phyloP scores from a whole-genome alignment of 2,888 invertebrate genomes.

The Esperia sulphurella region DNA sequence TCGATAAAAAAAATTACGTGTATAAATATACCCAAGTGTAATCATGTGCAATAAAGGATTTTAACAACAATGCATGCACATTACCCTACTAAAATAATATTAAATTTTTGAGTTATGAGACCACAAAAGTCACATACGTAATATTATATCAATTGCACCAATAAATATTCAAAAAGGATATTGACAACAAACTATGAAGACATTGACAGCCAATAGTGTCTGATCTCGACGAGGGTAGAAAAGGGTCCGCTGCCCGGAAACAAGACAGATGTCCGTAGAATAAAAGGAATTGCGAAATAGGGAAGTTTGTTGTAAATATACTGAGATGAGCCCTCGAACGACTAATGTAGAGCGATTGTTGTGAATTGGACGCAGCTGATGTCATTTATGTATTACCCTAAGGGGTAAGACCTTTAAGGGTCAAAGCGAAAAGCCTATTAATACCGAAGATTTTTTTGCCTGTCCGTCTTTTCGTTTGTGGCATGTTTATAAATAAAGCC shows the following conservation, averaged over 20 bases:
- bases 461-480: no score
- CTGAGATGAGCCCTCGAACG: background rate
- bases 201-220: conserved; percentile 63
- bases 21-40: no score
- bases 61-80: no score
- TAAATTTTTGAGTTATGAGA: no score
- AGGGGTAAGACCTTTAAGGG: no score
- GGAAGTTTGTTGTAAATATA: conserved; percentile 31
- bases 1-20: no score
- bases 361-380: conserved; percentile 2
- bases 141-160: conserved; percentile 10
- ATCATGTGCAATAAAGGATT: no score
- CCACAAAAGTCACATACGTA: background rate
- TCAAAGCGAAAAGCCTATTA: no score
- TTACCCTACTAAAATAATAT: no score
- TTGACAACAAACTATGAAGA: conserved; percentile 57
- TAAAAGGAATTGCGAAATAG: conserved; percentile 50
- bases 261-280: conserved; percentile 59
- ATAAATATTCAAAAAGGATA: conserved; percentile 40
- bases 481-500: no score
- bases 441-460: background rate
- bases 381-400: conserved; percentile 1
- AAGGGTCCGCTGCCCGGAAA: conserved; percentile 47
- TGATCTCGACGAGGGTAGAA: conserved; percentile 56
- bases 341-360: conserved; percentile 6